Evolutionary conservation across 2,797 vertebrate species (phyloP).

Genomic region (Muraenolepis orangiensis): DNA sequence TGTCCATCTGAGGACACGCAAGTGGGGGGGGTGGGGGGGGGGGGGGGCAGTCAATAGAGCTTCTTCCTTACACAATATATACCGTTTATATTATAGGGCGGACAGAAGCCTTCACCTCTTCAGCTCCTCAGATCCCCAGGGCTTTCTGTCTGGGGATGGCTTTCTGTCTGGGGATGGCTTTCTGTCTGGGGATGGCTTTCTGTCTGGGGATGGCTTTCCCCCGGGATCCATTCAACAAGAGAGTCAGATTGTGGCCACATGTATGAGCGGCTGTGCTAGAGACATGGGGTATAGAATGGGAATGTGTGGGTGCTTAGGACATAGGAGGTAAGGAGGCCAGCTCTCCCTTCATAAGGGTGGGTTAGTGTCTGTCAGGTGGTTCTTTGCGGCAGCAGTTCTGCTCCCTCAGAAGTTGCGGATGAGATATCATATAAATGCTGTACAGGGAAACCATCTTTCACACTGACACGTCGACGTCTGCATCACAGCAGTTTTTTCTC

Average conservation of each 20-base stretch:
- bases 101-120: too few species aligned
- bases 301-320: conserved; percentile 5
- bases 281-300: conserved; percentile 24
- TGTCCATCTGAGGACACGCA: conserved; percentile 30
- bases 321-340: not conserved
- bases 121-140: conserved; percentile 34
- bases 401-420: conserved; percentile 17
- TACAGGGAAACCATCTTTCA: conserved; percentile 36
- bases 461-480: conserved; percentile 44
- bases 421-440: conserved; percentile 20
- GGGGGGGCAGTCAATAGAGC: conserved; percentile 2
- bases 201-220: conserved; percentile 31
- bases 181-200: conserved; percentile 45
- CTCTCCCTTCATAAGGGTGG: conserved; percentile 9
- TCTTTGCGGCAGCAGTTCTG: conserved; percentile 37
- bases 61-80: conserved; percentile 2
- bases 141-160: conserved; percentile 41
- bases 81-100: conserved; percentile 15
- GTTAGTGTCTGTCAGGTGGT: conserved; percentile 17
- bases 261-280: conserved; percentile 32
- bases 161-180: conserved; percentile 41
- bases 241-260: conserved; percentile 16
- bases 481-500: conserved; percentile 16
- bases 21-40: conserved; percentile 26
- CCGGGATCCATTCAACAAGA: conserved; percentile 29